These are phyloP conservation scores for Cydia pomonella DNA, from an alignment of 1,140 invertebrate species.

Conservation along the genomic window DNA sequence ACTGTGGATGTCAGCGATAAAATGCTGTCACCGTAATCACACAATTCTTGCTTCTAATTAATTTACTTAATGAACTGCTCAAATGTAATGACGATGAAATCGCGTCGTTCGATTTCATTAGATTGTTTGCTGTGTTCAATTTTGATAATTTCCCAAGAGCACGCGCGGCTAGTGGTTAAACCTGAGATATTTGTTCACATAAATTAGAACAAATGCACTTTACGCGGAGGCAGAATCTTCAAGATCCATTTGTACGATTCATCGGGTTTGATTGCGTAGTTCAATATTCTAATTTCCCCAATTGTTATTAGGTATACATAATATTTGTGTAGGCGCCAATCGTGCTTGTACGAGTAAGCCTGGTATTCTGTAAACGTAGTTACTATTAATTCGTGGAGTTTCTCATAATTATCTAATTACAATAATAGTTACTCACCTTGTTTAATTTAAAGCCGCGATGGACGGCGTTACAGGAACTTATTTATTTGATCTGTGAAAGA, in stretches of 20 bases:
- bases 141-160: background rate
- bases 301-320: background rate
- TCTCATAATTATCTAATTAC: background rate
- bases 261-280: background rate
- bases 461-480: slow-evolving; percentile 63
- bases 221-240: background rate
- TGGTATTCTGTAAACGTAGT: too few species aligned
- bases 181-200: background rate
- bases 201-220: background rate
- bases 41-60: background rate
- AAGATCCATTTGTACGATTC: background rate
- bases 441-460: slow-evolving; percentile 55
- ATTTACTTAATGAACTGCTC: background rate
- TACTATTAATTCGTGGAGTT: too few species aligned
- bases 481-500: slow-evolving; percentile 34
- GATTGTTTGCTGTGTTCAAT: background rate
- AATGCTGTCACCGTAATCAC: background rate
- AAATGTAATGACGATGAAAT: background rate
- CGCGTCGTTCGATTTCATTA: background rate
- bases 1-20: slow-evolving; percentile 14
- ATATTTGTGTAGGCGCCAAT: too few species aligned
- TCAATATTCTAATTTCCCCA: background rate
- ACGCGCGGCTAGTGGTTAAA: background rate
- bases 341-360: too few species aligned
- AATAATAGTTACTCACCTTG: slow-evolving; percentile 53